A percentile compares a stretch with the other conserved stretches of the same genome.
phyloP scores from a whole-genome alignment of 35 echinoderm and acorn worm genomes.

The Diadema setosum region DNA sequence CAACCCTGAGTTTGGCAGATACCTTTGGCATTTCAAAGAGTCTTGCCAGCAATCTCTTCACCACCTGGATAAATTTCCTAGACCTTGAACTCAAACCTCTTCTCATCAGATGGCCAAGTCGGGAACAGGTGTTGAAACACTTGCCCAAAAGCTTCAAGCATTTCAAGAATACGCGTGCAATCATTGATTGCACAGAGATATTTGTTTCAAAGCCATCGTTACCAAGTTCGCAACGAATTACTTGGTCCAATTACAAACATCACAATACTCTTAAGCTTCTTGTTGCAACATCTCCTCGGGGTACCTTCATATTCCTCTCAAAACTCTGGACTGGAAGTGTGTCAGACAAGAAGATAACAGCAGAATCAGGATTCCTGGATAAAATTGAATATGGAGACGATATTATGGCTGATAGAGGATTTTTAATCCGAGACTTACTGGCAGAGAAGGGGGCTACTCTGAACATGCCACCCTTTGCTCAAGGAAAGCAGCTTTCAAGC shows the following conservation, averaged over 20 bases:
- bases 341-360: not conserved
- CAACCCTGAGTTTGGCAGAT: not conserved
- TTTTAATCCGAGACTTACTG: not conserved
- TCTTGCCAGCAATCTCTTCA: not conserved
- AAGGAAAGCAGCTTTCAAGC: not conserved
- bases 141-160: not conserved
- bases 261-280: constrained; percentile 5
- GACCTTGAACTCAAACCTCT: not conserved
- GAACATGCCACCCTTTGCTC: not conserved
- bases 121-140: not conserved
- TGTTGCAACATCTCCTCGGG: not conserved
- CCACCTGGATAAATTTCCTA: not conserved
- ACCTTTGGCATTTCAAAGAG: not conserved
- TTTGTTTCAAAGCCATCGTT: not conserved
- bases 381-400: not conserved
- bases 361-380: not conserved
- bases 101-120: not conserved
- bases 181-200: constrained; percentile 26
- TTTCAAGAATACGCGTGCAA: not conserved
- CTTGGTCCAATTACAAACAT: constrained; percentile 1
- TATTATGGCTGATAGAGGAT: constrained; percentile 21
- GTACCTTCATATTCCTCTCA: not conserved
- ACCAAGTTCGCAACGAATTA: not conserved
- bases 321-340: not conserved
- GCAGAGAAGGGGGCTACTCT: not conserved